Evolutionary conservation across 2,113 vertebrate genomes (phyloP).

Genomic region (Australoheros scitulus): DNA sequence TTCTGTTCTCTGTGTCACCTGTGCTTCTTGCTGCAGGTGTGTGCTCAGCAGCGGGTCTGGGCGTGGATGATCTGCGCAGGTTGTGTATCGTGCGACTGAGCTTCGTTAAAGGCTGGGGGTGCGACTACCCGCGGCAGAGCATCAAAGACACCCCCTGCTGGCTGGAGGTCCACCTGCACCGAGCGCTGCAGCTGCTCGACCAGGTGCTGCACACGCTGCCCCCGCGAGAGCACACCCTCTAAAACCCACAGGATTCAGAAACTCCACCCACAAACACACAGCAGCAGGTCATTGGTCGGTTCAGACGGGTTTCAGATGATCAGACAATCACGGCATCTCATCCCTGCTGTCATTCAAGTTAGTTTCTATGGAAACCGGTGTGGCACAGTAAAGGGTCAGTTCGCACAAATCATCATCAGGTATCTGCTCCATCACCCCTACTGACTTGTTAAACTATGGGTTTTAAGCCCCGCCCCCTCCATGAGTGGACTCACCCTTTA

Average conservation of each 20-base stretch:
- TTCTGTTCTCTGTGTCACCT: not conserved
- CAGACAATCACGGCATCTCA: not conserved
- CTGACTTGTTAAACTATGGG: not conserved
- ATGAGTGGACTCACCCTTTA: not conserved
- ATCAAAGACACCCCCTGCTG: constrained; percentile 88
- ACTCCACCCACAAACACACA: not conserved
- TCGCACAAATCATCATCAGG: not conserved
- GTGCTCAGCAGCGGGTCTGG: constrained; percentile 75
- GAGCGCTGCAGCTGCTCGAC: constrained; percentile 83
- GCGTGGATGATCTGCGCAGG: constrained; percentile 81
- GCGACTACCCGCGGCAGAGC: constrained; percentile 82
- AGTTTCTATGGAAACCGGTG: constrained; percentile 13
- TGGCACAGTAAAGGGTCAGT: not conserved
- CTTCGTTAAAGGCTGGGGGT: constrained; percentile 88
- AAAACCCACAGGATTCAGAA: not conserved
- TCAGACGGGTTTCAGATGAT: constrained; percentile 26
- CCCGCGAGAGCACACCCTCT: constrained; percentile 65
- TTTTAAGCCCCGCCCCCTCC: not conserved
- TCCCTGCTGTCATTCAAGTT: not conserved
- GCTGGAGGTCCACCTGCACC: constrained; percentile 85
- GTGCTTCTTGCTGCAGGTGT: constrained; percentile 10
- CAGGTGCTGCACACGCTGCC: constrained; percentile 85
- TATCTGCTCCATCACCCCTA: not conserved
- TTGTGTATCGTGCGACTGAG: constrained; percentile 83
- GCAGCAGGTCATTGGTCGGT: not conserved